phyloP scores from a whole-genome alignment of 2,113 vertebrate species.

The Fulica atra region DNA sequence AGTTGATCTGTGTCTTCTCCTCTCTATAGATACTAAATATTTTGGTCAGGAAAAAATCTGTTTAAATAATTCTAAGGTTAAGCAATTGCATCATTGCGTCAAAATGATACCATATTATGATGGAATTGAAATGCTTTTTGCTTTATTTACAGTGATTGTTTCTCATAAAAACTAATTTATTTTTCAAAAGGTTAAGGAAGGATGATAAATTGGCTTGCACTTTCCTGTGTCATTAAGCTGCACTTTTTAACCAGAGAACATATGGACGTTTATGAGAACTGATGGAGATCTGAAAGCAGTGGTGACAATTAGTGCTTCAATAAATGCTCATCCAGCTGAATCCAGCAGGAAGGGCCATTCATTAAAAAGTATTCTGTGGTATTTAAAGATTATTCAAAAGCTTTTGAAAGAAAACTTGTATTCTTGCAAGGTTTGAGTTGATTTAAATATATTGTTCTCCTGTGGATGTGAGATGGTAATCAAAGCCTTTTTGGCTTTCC shows the following conservation, averaged over 20 bases:
- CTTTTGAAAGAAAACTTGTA: not conserved
- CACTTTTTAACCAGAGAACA: constrained; percentile 75
- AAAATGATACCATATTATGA: not conserved
- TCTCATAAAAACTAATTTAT: constrained; percentile 55
- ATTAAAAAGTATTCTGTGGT: constrained; percentile 43
- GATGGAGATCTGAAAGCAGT: constrained; percentile 65
- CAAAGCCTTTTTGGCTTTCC: not conserved
- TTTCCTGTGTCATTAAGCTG: constrained; percentile 83
- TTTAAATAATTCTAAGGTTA: not conserved
- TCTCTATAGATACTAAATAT: not conserved
- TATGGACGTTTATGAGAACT: constrained; percentile 70
- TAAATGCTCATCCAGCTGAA: constrained; percentile 75
- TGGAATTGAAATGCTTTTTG: constrained; percentile 36
- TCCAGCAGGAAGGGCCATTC: constrained; percentile 50
- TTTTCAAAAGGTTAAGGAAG: constrained; percentile 70
- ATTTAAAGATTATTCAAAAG: constrained; percentile 19
- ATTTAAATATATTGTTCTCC: not conserved
- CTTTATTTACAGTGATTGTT: constrained; percentile 53
- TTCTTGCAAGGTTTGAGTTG: not conserved
- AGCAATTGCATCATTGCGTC: not conserved
- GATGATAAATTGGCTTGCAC: constrained; percentile 82
- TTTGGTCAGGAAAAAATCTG: not conserved
- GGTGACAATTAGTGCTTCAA: constrained; percentile 81
- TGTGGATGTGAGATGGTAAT: not conserved
- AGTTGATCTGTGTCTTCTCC: not conserved